Base-by-base conservation (phyloP, 2,113 vertebrate genomes). In the Colaptes auratus region DNA sequence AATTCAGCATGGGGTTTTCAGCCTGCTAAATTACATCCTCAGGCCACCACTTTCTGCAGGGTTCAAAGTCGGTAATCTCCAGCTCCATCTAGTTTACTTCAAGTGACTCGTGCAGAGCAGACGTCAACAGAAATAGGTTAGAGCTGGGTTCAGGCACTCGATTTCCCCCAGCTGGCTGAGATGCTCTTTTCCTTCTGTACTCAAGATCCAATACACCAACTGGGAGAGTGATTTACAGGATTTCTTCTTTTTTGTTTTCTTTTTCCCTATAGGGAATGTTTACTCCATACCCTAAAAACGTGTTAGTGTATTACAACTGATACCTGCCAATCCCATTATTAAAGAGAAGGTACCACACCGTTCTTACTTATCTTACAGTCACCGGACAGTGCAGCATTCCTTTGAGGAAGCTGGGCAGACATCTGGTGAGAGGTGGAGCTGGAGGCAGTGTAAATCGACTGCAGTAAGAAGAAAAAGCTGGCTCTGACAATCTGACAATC, bases 1-100 rank as follows among this genome's bases (percentile, higher is more conserved):
- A 92, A 97, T 95, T 83, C 94, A 92, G 74, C 78, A 78, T 93
- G 94, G 85, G 86, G 77, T 82, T 90, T 78, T 82, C 95, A 95
- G 92, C 82, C 85, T 81, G 75, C 86, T 92, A 94, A 92, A 84
- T 74, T 90, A 88, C 81, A 88, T 97, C 92, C 97, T 91, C 65
- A 18, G 94, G 94, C 89, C 97, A 87, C 56, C 15, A 94, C 92
- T 95, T 96, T 96, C 93, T 73, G 90, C 80, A 92, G 96, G 90
- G 83, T 86, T 94, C 63, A 75, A 19, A 46, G 88, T 92, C 53
- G 7, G 86, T 81, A 83, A 92, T 90, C 89, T 96, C 92, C 90
- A 91, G 84, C 83, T 96, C 94, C 90, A 89, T 96, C 89, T 87
- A 92, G 91, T 90, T 96, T 88, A 91, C 92, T 97, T 95, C 73